A percentile compares a stretch with the other conserved stretches of the same genome.
Conservation (phyloP, 23 tunicate species). For the Botrylloides violaceus region DNA sequence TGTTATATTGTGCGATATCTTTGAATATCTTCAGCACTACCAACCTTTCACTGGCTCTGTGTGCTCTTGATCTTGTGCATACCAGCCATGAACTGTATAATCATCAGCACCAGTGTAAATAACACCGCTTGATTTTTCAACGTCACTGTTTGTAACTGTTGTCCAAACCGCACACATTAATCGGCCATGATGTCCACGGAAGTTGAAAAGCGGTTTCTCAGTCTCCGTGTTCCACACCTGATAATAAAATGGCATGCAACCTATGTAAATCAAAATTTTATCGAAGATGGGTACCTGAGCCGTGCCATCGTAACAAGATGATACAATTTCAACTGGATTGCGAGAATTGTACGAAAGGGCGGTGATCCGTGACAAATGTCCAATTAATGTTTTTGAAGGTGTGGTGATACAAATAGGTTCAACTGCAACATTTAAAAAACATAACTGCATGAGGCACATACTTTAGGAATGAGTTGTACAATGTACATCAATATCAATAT, state of each 20-base stretch:
- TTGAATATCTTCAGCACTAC: not conserved
- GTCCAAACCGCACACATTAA: conserved; percentile 67
- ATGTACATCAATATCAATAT: too few species aligned
- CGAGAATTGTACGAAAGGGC: conserved; percentile 57
- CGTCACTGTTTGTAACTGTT: not conserved
- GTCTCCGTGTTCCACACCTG: conserved; percentile 71
- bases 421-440: too few species aligned
- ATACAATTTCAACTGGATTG: conserved; percentile 35
- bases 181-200: conserved; percentile 78
- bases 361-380: conserved; percentile 57
- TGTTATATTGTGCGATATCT: too few species aligned
- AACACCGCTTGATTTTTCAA: conserved; percentile 21
- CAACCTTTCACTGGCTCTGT: conserved; percentile 55
- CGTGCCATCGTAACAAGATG: conserved; percentile 82
- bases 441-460: too few species aligned
- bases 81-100: conserved; percentile 87
- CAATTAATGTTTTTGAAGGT: conserved; percentile 49
- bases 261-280: not conserved
- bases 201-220: conserved; percentile 52
- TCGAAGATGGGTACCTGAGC: too few species aligned
- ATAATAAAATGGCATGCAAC: not conserved
- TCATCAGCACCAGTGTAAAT: conserved; percentile 87
- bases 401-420: conserved; percentile 24
- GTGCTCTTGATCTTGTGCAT: conserved; percentile 35
- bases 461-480: too few species aligned